Percentiles rank a stretch among this genome's conserved stretches.
These are phyloP conservation scores for Mesopsocus fuscifrons DNA, from an alignment of 2,888 invertebrate species.

Conservation along the genomic window DNA sequence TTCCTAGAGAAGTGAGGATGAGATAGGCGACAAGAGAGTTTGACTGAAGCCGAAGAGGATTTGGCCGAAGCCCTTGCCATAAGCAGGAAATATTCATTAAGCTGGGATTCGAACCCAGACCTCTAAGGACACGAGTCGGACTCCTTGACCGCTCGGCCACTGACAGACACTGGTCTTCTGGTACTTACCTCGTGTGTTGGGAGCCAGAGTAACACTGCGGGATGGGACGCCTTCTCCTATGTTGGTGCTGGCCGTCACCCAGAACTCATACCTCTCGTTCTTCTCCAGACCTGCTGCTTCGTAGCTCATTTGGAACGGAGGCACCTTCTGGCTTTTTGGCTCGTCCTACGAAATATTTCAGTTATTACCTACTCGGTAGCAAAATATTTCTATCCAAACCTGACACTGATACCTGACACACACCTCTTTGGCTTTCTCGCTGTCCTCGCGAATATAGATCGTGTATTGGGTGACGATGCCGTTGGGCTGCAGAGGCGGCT, in stretches of 20 bases:
- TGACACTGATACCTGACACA: not conserved
- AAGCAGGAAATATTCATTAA: no score
- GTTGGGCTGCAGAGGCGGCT: constrained; percentile 79
- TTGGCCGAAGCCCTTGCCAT: no score
- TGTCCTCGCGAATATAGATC: constrained; percentile 39
- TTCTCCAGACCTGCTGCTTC: constrained; percentile 68
- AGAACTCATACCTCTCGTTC: constrained; percentile 75
- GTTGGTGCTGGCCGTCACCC: constrained; percentile 85
- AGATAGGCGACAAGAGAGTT: no score
- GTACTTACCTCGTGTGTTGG: constrained; percentile 64
- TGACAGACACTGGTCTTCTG: no score
- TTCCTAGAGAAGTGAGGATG: no score
- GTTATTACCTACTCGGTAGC: not conserved
- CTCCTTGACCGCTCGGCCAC: no score
- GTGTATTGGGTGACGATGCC: constrained; percentile 87
- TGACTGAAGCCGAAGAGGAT: no score
- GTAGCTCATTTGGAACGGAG: constrained; percentile 69
- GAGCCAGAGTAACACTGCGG: constrained; percentile 66
- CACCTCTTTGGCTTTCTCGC: constrained; percentile 22
- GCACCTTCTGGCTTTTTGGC: constrained; percentile 31
- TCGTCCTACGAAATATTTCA: constrained; percentile 19
- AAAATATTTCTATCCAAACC: not conserved
- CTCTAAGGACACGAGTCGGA: no score
- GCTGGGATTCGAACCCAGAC: no score
- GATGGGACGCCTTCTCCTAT: constrained; percentile 88